Base-by-base conservation (phyloP, 2,797 vertebrate species). In the Anomalospiza imberbis region DNA sequence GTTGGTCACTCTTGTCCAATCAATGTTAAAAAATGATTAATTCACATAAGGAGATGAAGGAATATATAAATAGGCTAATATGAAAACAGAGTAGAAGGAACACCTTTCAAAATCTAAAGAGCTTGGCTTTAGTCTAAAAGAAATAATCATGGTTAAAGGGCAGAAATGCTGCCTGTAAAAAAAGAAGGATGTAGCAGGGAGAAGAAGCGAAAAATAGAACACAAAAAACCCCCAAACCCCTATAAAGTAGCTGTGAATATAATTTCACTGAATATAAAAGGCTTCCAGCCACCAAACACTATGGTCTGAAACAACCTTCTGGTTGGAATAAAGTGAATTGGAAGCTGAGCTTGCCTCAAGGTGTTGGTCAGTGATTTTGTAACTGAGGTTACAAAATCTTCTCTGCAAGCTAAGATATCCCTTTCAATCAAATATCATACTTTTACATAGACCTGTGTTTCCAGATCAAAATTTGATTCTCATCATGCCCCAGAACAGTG, bases 401-500 rank as follows among this genome's bases (percentile, higher is more conserved):
- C 21, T 86, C 20, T 89, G 32, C 7, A 84, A 85, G 10, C 9
- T 61, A 75, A 87, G 32, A 78, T n/a, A 94, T 42, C 6, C 3
- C 15, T 85, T 83, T 71, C 68, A 63, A 53, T 31, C 48, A 60
- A 45, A 63, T 45, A 55, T 40, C 9, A 34, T n/a, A 25, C 3
- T 55, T 42, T 71, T 50, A 40, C 45, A 53, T 1, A 67, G 25
- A 74, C 13, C 20, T 42, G 7, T 54, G n/a, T 74, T 63, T 83
- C 44, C 26, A 72, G 89, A 74, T 51, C 21, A 21, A 55, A 66
- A 66, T 74, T 62, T 66, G 19, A 70, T 82, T 87, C 36, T 85
- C 21, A n/a, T n/a, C 0, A 0, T 26, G 19, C 53, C 48, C 82
- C 65, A 70, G 40, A 60, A 18, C 7, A 63, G 24, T 58, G 40